These are phyloP conservation scores for Menidia beryllina DNA, from an alignment of 2,113 vertebrate genomes.

Conservation along the genomic window DNA sequence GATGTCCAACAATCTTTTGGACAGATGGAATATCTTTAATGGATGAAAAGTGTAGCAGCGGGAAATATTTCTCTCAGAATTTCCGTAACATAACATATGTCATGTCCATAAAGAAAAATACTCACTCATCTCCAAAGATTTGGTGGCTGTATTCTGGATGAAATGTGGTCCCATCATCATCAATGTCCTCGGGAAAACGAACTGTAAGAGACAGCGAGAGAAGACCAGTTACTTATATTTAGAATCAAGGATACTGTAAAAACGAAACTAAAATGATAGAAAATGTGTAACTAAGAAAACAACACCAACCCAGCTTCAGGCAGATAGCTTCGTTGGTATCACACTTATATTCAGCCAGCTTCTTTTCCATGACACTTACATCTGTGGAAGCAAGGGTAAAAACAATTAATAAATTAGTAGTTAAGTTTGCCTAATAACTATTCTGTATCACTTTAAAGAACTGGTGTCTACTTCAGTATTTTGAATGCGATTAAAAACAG, in stretches of 20 bases:
- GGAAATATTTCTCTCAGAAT: too few species aligned
- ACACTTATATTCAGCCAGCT: conserved; percentile 97
- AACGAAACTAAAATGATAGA: not conserved
- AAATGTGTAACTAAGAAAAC: not conserved
- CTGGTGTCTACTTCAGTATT: not conserved
- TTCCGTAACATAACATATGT: too few species aligned
- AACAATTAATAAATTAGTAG: not conserved
- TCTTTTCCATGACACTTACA: conserved; percentile 94
- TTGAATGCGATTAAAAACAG: not conserved
- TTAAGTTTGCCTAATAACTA: too few species aligned
- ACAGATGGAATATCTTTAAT: too few species aligned
- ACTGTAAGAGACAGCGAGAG: conserved; percentile 81
- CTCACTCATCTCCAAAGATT: conserved; percentile 98
- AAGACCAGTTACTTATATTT: not conserved
- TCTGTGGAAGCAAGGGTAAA: conserved; percentile 69
- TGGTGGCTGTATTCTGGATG: conserved; percentile 98
- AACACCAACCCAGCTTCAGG: conserved; percentile 91
- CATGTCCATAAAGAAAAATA: not conserved
- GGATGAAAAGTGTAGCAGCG: too few species aligned
- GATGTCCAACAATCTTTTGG: too few species aligned
- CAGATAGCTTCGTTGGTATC: conserved; percentile 97
- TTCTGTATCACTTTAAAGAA: too few species aligned
- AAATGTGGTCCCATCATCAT: conserved; percentile 94
- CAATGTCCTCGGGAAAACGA: conserved; percentile 95
- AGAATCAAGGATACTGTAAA: not conserved